Conservation (phyloP, 1,140 invertebrate species). For the Lepidurus packardi region DNA sequence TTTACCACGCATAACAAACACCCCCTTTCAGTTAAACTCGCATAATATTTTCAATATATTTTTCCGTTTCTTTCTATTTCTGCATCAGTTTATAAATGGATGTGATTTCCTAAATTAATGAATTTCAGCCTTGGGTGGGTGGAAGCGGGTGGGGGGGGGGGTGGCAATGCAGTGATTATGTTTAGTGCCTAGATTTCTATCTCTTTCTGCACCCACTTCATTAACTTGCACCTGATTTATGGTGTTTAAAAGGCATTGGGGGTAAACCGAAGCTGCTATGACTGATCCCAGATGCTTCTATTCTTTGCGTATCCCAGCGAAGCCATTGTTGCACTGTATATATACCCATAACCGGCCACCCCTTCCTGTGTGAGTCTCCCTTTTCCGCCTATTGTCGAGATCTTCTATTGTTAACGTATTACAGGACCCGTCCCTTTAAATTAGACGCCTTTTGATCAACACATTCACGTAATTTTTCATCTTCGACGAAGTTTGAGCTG, state of each 20-base stretch:
- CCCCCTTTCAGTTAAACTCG: not conserved
- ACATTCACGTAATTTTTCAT: conserved; percentile 22
- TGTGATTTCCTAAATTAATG: too few species aligned
- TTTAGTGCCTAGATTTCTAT: not conserved
- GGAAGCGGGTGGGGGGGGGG: not conserved
- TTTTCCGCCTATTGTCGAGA: conserved; percentile 1
- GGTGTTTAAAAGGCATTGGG: not conserved
- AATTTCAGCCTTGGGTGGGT: too few species aligned
- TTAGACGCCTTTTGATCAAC: conserved; percentile 14
- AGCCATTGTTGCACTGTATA: not conserved
- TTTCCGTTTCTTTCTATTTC: too few species aligned
- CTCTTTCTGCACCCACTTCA: not conserved
- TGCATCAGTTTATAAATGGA: too few species aligned
- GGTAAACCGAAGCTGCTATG: not conserved
- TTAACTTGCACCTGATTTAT: conserved; percentile 19
- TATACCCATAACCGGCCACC: not conserved
- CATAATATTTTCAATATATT: too few species aligned
- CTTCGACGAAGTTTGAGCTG: not conserved
- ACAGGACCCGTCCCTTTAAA: conserved; percentile 8
- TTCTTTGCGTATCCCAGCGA: not conserved
- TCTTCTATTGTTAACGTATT: not conserved
- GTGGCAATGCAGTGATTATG: not conserved
- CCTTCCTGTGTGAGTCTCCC: not conserved
- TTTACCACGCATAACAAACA: not conserved
- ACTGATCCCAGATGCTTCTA: conserved; percentile 2